A percentile compares a stretch with the other conserved stretches of the same genome.
Conservation (phyloP, 2,797 vertebrate species). For the Sorex maritimensis region DNA sequence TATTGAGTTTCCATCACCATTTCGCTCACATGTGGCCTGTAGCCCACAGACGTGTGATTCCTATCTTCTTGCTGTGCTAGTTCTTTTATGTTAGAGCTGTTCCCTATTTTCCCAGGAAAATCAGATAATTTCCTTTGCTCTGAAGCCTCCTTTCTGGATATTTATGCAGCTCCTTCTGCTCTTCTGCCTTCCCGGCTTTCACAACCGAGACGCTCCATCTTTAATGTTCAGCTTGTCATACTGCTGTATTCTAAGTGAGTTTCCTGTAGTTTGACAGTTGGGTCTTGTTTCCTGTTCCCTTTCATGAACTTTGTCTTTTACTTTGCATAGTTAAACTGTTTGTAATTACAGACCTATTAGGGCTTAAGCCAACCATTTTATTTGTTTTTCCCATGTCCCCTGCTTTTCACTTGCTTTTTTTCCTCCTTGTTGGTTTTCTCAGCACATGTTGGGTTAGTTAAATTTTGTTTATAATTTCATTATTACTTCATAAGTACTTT, state of each 20-base stretch:
- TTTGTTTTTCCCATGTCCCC: neutral
- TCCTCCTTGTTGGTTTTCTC: neutral
- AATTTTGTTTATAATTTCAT: neutral
- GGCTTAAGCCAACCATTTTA: neutral
- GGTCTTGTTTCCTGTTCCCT: neutral
- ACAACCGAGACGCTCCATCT: neutral
- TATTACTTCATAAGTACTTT: neutral
- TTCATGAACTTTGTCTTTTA: neutral
- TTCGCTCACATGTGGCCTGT: neutral
- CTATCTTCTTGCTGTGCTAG: neutral
- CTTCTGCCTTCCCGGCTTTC: neutral
- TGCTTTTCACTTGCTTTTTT: conserved; percentile 11
- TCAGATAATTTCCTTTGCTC: neutral
- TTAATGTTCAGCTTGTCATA: neutral
- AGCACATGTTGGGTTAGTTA: neutral
- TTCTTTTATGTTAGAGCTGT: neutral
- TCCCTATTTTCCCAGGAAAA: neutral
- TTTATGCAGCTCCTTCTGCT: neutral
- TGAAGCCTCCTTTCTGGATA: neutral
- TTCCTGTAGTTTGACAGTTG: neutral
- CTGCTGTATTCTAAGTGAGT: neutral
- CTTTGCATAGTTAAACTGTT: neutral
- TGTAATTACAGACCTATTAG: neutral
- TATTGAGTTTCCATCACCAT: neutral
- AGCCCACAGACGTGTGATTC: neutral